Conservation (phyloP, 1,140 invertebrate genomes). For the Euborellia annulipes region DNA sequence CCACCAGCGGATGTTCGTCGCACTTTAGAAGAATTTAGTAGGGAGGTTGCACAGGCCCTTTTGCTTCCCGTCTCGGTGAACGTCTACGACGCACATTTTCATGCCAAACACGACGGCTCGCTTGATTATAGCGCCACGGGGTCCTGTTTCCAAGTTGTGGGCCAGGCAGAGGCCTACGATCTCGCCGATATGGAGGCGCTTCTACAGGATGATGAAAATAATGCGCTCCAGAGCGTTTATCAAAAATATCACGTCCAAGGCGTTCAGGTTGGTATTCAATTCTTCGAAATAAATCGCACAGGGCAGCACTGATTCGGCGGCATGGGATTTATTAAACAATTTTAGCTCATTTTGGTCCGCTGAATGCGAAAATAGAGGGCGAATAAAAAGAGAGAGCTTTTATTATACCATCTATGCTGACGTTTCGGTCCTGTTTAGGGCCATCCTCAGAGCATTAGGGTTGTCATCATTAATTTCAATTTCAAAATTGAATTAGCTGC, state of each 20-base stretch:
- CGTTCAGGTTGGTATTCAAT: slow-evolving; percentile 29
- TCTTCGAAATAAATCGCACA: too few species aligned
- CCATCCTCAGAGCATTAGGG: too few species aligned
- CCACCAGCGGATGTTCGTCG: slow-evolving; percentile 44
- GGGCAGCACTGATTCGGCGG: too few species aligned
- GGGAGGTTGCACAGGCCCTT: slow-evolving; percentile 39
- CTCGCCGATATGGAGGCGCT: slow-evolving; percentile 39
- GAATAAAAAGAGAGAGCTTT: too few species aligned
- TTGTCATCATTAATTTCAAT: too few species aligned
- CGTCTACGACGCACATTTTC: slow-evolving; percentile 61
- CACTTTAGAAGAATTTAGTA: slow-evolving; percentile 39
- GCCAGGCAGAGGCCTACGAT: slow-evolving; percentile 34
- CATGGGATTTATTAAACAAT: too few species aligned
- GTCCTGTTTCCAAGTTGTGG: slow-evolving; percentile 53
- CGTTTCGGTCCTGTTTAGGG: too few species aligned
- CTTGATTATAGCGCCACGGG: slow-evolving; percentile 55
- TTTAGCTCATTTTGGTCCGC: too few species aligned
- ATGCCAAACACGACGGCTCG: slow-evolving; percentile 48
- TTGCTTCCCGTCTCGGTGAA: slow-evolving; percentile 44
- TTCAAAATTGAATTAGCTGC: too few species aligned
- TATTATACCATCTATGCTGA: too few species aligned
- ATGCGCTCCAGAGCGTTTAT: slow-evolving; percentile 37
- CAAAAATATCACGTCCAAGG: slow-evolving; percentile 39
- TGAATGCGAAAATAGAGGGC: too few species aligned
- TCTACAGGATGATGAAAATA: slow-evolving; percentile 29